Base-by-base conservation (phyloP, 2,113 vertebrate species). In the Pseudois nayaur region DNA sequence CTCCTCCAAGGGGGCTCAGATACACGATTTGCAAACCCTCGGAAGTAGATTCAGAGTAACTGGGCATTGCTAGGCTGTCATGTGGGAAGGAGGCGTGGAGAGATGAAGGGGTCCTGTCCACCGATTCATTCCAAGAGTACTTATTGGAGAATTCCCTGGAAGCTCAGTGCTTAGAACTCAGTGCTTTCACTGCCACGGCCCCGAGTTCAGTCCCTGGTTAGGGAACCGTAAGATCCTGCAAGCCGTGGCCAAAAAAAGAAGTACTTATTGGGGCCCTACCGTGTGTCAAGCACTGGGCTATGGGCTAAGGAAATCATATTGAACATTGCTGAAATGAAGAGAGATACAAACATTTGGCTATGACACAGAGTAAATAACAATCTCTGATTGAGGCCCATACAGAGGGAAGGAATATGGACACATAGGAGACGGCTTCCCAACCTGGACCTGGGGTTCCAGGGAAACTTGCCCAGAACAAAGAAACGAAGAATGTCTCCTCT, bases 321-420 rank as follows among this genome's bases (percentile, higher is more conserved):
- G 12, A 59, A 14, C 12, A 2, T 25, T 4, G 11, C 9, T 15
- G 13, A 23, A 2, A 1, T 8, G 55, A 48, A 59, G 59, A 57
- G 52, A 33, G 3, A 15, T 3, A 27, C 0, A 25, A 52, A 25
- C 36, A 3, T 8, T 10, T 5, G 45, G 43, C 19, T 3, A 31
- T 3, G 3, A 33, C 6, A 1, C 83, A 16, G 54, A 45, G 29
- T 6, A 2, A 45, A 9, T 6, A 31, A 10, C 3, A 21, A 23
- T 19, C 40, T 13, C 0, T 6, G 11, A 14, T 0, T 1, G 14
- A 17, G 17, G 40, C 3, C 74, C 45, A 40, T 0, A 19, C 45
- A 52, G 13, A 64, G 43, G 36, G 31, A 6, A 40, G 43, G 31
- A 8, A 40, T 6, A 3, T 9, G 25, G 79, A 19, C 5, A 3